Evolutionary conservation across 2,797 vertebrate species (phyloP).

Genomic region (Melanotaenia maccullochi): DNA sequence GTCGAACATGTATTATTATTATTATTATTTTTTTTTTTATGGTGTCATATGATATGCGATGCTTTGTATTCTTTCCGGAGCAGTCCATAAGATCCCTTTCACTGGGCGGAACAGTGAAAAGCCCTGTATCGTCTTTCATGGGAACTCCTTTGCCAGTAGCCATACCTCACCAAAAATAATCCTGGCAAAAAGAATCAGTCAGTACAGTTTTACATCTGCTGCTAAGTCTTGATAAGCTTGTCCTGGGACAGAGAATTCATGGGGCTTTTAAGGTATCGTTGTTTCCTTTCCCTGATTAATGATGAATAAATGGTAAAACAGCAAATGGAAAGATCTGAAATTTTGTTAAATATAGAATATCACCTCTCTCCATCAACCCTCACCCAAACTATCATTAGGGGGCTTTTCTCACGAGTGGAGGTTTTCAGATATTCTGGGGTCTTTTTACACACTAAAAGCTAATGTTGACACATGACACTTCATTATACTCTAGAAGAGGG

Average conservation of each 20-base stretch:
- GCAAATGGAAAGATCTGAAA: neutral
- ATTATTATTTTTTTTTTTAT: neutral
- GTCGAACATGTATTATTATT: neutral
- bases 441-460: conserved; percentile 25
- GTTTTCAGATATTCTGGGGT: conserved; percentile 39
- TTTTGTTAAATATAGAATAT: neutral
- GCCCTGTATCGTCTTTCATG: conserved; percentile 80
- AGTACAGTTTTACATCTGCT: conserved; percentile 12
- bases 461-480: conserved; percentile 41
- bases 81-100: conserved; percentile 64
- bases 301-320: neutral
- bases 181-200: conserved; percentile 26
- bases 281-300: neutral
- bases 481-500: conserved; percentile 28
- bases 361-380: neutral
- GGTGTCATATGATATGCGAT: conserved; percentile 64
- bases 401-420: conserved; percentile 52
- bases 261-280: neutral
- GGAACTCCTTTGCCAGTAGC: conserved; percentile 67
- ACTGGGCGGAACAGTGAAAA: conserved; percentile 71
- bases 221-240: neutral
- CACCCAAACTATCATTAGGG: neutral
- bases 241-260: neutral
- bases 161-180: conserved; percentile 40
- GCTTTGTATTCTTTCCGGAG: conserved; percentile 59